Evolutionary conservation across 2,888 invertebrate species (phyloP), one percentile per base, ranked within the genome.

Genomic region (Spilarctia lutea): DNA sequence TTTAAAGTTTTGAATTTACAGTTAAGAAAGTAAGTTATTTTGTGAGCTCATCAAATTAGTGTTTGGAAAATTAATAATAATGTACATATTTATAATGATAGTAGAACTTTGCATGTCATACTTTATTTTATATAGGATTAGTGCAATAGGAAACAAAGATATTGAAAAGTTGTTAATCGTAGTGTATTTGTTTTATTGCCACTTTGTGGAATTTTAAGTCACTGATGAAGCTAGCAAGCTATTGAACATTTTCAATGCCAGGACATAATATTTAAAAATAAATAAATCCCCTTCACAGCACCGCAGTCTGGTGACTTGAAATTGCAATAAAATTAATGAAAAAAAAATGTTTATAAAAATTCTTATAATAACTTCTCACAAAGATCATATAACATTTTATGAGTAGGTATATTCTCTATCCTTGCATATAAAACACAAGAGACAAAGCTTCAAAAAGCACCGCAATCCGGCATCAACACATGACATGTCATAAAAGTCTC

Each of bases 401-500:
- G 27, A 16, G 27, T 27, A 27, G 3, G 45, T 45, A 45, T 45
- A 27, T 27, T 27, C 27, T 60, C 16, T 60, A n/a, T 60, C 4
- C 13, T 60, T 27, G 60, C 16, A 60, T 60, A 60, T 27, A 16
- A 60, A 60, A 27, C 16, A 27, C 60, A 16, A n/a, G 3, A 56
- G 60, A 27, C 63, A 30, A 63, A 63, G 63, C 30, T 63, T 63
- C 24, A 20, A 68, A 68, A 30, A 45, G 30, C 68, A 68, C 20
- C 30, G 68, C 11, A 16, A 24, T 48, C 33, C 48, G 45, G 45
- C 27, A 30, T 68, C 30, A 30, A 33, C 68, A 48, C 68, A 68
- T 68, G 48, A 48, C 24, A 71, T 63, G 35, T 35, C 30, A 35
- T 63, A 70, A 68, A 68, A 68, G 45, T 48, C 27, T 68, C 33